These are phyloP conservation scores for Patella caerulea DNA, from an alignment of 2,888 invertebrate genomes.

Conservation along the genomic window DNA sequence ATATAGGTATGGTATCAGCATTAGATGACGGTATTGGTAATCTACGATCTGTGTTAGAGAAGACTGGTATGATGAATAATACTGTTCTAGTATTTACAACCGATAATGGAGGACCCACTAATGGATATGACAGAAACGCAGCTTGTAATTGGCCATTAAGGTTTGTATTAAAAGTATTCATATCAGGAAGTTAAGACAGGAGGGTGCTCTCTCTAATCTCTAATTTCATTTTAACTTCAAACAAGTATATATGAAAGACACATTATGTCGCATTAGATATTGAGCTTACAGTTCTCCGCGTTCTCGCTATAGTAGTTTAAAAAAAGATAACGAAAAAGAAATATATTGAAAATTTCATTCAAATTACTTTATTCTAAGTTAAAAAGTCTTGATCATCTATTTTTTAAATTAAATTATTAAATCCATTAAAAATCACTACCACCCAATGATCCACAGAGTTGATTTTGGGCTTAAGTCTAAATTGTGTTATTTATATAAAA, in stretches of 20 bases:
- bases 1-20: conserved; percentile 57
- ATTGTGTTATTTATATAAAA: too few species aligned
- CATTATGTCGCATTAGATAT: background rate
- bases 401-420: too few species aligned
- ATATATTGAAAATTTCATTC: too few species aligned
- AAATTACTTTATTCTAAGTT: too few species aligned
- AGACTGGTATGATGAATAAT: conserved; percentile 59
- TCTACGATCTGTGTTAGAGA: conserved; percentile 52
- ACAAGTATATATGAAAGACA: background rate
- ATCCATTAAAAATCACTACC: too few species aligned
- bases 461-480: too few species aligned
- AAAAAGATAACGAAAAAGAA: too few species aligned
- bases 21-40: conserved; percentile 65
- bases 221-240: background rate
- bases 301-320: too few species aligned
- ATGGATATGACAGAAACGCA: conserved; percentile 80
- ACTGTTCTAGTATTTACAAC: conserved; percentile 65
- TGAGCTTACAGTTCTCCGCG: too few species aligned
- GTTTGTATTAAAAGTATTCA: conserved; percentile 48
- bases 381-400: too few species aligned
- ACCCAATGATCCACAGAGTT: too few species aligned
- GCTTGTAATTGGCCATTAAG: conserved; percentile 78
- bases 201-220: too few species aligned
- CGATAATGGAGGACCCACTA: conserved; percentile 76
- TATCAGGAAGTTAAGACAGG: background rate